Base-by-base conservation (phyloP, 2,888 invertebrate species). In the Willowsia nigromaculata region DNA sequence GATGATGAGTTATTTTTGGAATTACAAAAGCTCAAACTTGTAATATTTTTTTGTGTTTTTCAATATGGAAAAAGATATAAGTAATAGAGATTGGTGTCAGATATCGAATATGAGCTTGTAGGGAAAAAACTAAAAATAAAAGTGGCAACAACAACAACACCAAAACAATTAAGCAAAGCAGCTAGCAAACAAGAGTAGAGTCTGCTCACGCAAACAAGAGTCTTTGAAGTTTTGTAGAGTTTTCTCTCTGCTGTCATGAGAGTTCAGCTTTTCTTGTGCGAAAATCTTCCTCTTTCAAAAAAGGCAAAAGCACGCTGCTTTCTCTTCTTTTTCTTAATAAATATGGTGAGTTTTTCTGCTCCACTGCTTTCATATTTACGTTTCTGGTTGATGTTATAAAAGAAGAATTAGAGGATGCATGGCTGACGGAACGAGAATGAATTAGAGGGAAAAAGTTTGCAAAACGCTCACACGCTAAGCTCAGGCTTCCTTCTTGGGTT, bases 311-410 rank as follows among this genome's bases (percentile, higher is more conserved):
- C 43, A 43, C 13, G 13, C n/a, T n/a, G n/a, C n/a, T n/a, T n/a
- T n/a, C n/a, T n/a, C n/a, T n/a, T 59, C 50, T 56, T 50, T 37
- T 40, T 76, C n/a, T 33, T n/a, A 53, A n/a, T 18, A 53, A 11
- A 53, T 53, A 22, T 53, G 11, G 89, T 91, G 90, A 92, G 88
- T 92, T 92, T 92, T 43, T 80, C 37, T 81, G 53, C 84, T 33
- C 43, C 80, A 84, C 53, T 56, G 68, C 80, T 30, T 76, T 76
- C 30, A 30, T 33, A 11, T 25, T n/a, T n/a, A n/a, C n/a, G 25
- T 43, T 56, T 47, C 65, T 30, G 33, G 85, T 81, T 89, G 85
- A 76, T 68, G 53, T 25, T 81, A 30, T 47, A 80, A 65, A 71
- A 22, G 76, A 81, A 83, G 71, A 30, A 83, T 68, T 68, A 68